Percentiles rank a stretch among this genome's conserved stretches.
Evolutionary conservation across 2,113 vertebrate species (phyloP).

Genomic region (Cheirogaleus medius): DNA sequence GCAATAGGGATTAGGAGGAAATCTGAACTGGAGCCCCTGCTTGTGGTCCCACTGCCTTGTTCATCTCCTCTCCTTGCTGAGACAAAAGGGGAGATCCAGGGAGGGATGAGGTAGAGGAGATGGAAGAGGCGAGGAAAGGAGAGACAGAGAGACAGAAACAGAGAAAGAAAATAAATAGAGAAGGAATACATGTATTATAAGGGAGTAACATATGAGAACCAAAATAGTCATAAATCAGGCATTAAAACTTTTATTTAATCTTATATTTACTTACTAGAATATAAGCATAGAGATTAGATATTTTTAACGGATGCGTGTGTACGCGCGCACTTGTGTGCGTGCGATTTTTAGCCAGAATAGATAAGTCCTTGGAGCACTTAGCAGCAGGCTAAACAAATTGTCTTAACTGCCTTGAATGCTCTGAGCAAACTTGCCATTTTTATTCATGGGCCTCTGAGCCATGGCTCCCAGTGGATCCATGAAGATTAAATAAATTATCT

Average conservation of each 20-base stretch:
- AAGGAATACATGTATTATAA: not conserved
- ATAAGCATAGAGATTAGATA: not conserved
- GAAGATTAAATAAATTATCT: constrained; percentile 80
- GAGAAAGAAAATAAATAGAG: not conserved
- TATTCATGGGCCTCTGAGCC: constrained; percentile 78
- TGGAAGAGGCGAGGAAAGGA: not conserved
- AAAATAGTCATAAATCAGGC: not conserved
- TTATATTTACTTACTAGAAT: not conserved
- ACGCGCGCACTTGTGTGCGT: fast-evolving
- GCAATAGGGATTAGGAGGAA: not conserved
- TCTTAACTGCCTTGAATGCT: constrained; percentile 69
- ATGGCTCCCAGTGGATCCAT: constrained; percentile 72
- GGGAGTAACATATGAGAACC: not conserved
- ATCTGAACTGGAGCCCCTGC: not conserved
- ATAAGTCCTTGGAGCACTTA: constrained; percentile 45
- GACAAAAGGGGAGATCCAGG: not conserved
- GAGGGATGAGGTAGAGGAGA: not conserved
- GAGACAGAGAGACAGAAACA: not conserved
- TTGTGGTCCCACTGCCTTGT: not conserved
- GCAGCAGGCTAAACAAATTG: constrained; percentile 61
- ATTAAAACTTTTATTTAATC: not conserved
- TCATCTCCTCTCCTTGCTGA: not conserved
- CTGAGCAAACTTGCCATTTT: constrained; percentile 74
- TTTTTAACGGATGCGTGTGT: not conserved
- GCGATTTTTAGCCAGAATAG: not conserved